A percentile compares a stretch with the other conserved stretches of the same genome.
Evolutionary conservation across 92 coral and sea anemone genomes (phyloP).

Genomic region (Ricordea florida): DNA sequence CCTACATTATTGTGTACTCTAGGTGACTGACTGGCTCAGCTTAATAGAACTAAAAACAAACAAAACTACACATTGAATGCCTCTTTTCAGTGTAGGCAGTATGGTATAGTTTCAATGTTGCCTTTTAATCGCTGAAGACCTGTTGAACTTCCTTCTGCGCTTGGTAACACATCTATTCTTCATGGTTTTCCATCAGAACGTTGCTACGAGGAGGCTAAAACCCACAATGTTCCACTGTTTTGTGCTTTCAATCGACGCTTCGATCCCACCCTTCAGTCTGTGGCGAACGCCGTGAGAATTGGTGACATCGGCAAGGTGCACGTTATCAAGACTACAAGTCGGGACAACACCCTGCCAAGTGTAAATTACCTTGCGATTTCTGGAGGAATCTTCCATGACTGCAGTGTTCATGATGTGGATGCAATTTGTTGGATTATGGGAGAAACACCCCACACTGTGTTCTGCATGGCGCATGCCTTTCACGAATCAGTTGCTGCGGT

Average conservation of each 20-base stretch:
- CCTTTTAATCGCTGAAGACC: too few species aligned
- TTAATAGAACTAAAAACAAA: too few species aligned
- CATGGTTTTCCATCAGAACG: slow-evolving; percentile 27
- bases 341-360: slow-evolving; percentile 80
- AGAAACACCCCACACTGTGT: slow-evolving; percentile 77
- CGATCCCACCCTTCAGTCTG: slow-evolving; percentile 70
- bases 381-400: slow-evolving; percentile 87
- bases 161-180: neutral
- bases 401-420: slow-evolving; percentile 89
- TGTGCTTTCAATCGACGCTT: slow-evolving; percentile 95
- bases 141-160: too few species aligned
- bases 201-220: slow-evolving; percentile 86
- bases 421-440: slow-evolving; percentile 71
- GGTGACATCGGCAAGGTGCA: slow-evolving; percentile 82
- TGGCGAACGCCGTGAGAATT: slow-evolving; percentile 42
- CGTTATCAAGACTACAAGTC: slow-evolving; percentile 75
- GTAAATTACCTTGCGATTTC: slow-evolving; percentile 68
- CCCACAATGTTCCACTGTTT: slow-evolving; percentile 45
- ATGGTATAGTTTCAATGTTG: too few species aligned
- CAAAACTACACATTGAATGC: too few species aligned
- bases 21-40: too few species aligned
- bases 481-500: slow-evolving; percentile 54
- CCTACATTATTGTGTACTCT: too few species aligned
- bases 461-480: slow-evolving; percentile 83
- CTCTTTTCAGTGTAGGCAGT: neutral